Evolutionary conservation across 2,888 invertebrate genomes (phyloP).

Genomic region (Apocheima hispidaria): DNA sequence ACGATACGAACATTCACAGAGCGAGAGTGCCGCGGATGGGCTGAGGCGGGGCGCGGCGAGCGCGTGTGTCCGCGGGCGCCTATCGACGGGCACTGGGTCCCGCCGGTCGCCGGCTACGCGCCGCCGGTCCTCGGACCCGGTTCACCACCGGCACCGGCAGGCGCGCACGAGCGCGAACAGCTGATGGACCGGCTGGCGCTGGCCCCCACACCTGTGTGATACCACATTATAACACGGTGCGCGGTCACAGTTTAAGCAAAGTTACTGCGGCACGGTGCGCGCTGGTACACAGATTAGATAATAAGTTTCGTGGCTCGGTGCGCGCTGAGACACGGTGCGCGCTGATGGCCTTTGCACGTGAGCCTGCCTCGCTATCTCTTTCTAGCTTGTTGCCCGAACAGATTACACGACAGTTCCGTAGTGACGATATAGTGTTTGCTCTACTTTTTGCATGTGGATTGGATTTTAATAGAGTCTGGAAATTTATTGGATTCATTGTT

Average conservation of each 20-base stretch:
- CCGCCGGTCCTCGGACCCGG: constrained; percentile 2
- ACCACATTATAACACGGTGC: constrained; percentile 12
- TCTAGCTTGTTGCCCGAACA: constrained; percentile 53
- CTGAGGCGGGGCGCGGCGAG: constrained; percentile 58
- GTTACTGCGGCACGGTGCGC: background rate
- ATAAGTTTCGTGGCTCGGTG: too few species aligned
- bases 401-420: background rate
- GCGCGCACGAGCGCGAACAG: constrained; percentile 70
- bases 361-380: constrained; percentile 57
- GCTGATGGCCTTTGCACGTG: constrained; percentile 4
- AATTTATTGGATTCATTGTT: background rate
- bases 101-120: background rate
- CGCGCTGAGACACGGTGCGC: background rate
- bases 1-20: constrained; percentile 74
- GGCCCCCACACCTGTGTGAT: constrained; percentile 74
- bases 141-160: constrained; percentile 2
- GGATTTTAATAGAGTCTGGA: background rate
- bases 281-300: background rate
- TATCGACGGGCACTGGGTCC: constrained; percentile 71
- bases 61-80: constrained; percentile 73
- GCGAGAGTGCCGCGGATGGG: constrained; percentile 38
- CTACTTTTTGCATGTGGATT: constrained; percentile 4
- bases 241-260: background rate
- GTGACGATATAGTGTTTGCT: constrained; percentile 1
- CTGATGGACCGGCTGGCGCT: constrained; percentile 75